Base-by-base conservation (phyloP, 2,888 invertebrate species). In the Xestoiulus laeticollis region DNA sequence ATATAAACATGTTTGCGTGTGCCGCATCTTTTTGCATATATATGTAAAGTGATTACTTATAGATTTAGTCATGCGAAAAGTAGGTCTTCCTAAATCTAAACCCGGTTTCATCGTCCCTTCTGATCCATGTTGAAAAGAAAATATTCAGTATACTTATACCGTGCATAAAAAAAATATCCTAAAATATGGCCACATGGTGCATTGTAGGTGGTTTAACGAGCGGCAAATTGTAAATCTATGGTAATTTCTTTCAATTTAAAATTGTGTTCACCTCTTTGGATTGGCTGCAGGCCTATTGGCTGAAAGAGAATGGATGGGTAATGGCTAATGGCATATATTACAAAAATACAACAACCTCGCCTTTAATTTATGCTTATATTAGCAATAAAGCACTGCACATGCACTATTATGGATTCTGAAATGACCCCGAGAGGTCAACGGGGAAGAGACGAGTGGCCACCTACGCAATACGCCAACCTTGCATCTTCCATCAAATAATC, bases 181-280 rank as follows among this genome's bases (percentile, higher is more conserved):
- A 68, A 59, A 68, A 68, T 68, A 68, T 68, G 4, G n/a, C 68
- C 68, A 68, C 68, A 26, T 68, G 68, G 22, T 68, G 6, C 68
- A 26, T 68, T 12, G 68, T 68, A 68, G 68, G 68, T 68, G 68
- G 68, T 68, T 68, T 68, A 68, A 68, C 68, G 68, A 68, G 68
- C 68, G 68, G 26, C 68, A 68, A 68, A 68, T 68, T 68, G 68
- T 68, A 68, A 68, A 68, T 68, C 68, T 68, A 68, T 68, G 68
- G 68, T 68, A 68, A 68, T 68, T 68, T 68, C 68, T 68, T 68
- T 68, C 68, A 68, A 68, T 68, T 68, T 68, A 68, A 68, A 68
- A 68, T 68, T 68, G 26, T 68, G 68, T 68, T 68, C 68, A 68
- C 68, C 68, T 68, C 68, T 68, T 68, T 26, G 68, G 68, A 68